phyloP scores from a whole-genome alignment of 2,113 vertebrate species.

The Clarias magur region DNA sequence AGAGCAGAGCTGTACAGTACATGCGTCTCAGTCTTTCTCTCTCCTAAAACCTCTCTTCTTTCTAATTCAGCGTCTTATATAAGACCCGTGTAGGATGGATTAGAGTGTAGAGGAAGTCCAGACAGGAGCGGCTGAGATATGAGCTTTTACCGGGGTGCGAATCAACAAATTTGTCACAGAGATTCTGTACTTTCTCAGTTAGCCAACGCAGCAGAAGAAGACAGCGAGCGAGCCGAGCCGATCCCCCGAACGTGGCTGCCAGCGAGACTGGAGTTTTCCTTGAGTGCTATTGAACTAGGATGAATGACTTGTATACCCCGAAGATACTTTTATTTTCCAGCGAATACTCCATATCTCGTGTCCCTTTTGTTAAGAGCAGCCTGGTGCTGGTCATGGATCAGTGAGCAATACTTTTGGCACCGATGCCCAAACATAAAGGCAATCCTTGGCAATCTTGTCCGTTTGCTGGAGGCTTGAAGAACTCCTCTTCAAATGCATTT shows the following conservation, averaged over 20 bases:
- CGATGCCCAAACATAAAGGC: slow-evolving; percentile 14
- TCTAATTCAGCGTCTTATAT: slow-evolving; percentile 24
- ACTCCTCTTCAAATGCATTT: slow-evolving; percentile 28
- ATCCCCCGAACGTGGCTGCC: slow-evolving; percentile 8
- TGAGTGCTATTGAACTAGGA: slow-evolving; percentile 19
- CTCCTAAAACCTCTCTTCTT: slow-evolving; percentile 20
- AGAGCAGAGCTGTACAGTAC: slow-evolving; percentile 19
- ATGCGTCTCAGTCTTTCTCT: slow-evolving; percentile 17
- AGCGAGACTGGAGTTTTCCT: not conserved
- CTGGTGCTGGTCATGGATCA: slow-evolving; percentile 32
- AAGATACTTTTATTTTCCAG: slow-evolving; percentile 35
- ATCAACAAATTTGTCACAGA: slow-evolving; percentile 53
- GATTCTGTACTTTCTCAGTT: slow-evolving; percentile 38
- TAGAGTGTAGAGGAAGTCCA: slow-evolving; percentile 36
- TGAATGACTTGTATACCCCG: slow-evolving; percentile 27
- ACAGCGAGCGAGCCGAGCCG: not conserved
- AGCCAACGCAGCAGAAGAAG: slow-evolving; percentile 5
- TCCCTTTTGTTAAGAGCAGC: not conserved
- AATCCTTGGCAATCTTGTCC: slow-evolving; percentile 6
- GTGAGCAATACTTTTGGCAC: slow-evolving; percentile 29
- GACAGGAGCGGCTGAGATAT: slow-evolving; percentile 44
- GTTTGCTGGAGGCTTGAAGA: slow-evolving; percentile 28
- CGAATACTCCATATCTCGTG: not conserved
- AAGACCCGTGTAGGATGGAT: slow-evolving; percentile 54
- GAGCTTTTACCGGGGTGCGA: slow-evolving; percentile 49